phyloP scores from a whole-genome alignment of 2,113 vertebrate species.

The Nesogale talazaci region DNA sequence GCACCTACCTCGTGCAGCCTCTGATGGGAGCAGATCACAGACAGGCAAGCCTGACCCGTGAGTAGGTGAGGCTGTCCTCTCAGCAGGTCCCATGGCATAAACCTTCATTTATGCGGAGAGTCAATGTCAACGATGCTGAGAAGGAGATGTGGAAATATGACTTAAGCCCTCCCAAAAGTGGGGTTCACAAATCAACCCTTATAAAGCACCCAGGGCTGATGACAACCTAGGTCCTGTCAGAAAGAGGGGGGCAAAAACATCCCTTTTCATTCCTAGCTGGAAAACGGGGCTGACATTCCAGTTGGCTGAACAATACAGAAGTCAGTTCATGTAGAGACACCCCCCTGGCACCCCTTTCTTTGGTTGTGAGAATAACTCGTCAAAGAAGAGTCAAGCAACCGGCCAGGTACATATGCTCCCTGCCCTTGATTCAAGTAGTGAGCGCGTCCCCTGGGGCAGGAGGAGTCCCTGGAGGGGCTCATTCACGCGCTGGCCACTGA shows the following conservation, averaged over 20 bases:
- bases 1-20: neutral
- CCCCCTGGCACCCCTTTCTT: neutral
- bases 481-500: neutral
- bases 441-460: neutral
- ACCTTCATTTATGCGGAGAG: neutral
- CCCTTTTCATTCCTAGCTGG: conserved; percentile 49
- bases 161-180: neutral
- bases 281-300: neutral
- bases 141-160: neutral
- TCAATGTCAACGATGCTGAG: neutral
- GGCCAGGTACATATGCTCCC: neutral
- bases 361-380: conserved; percentile 8
- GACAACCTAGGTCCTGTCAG: neutral
- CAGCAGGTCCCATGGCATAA: neutral
- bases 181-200: neutral
- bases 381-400: neutral
- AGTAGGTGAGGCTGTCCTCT: neutral
- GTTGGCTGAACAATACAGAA: neutral
- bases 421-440: neutral
- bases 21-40: rapidly evolving
- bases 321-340: conserved; percentile 27
- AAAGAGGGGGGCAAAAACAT: conserved; percentile 24
- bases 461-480: neutral
- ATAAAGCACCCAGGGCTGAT: neutral
- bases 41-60: neutral